Conservation (phyloP, 2,113 vertebrate species). For the Ictalurus furcatus region DNA sequence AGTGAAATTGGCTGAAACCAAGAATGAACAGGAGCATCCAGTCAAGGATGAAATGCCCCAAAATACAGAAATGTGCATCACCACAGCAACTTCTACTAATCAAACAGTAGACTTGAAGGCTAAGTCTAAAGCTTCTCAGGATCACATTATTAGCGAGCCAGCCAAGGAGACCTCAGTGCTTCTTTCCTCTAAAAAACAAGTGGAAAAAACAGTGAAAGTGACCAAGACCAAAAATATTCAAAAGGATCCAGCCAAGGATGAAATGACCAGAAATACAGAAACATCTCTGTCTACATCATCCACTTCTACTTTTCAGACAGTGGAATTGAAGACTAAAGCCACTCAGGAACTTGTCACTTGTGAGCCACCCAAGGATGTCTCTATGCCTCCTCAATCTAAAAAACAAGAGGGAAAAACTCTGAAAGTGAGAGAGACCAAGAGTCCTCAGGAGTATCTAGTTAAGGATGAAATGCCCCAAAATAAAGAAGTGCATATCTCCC, state of each 20-base stretch:
- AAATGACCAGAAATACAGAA: constrained; percentile 6
- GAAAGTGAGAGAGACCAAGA: background rate
- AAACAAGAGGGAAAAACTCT: background rate
- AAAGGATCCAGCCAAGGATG: constrained; percentile 21
- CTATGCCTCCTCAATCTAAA: constrained; percentile 1
- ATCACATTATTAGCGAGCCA: background rate
- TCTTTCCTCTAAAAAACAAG: constrained; percentile 13
- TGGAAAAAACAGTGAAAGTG: constrained; percentile 3
- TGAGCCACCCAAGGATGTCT: background rate
- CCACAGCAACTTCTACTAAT: background rate
- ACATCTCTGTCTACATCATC: background rate
- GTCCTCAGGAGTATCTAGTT: constrained; percentile 2
- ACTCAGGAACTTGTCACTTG: constrained; percentile 29
- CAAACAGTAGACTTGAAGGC: background rate
- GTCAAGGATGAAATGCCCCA: constrained; percentile 31
- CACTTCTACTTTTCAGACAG: background rate
- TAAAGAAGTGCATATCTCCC: background rate
- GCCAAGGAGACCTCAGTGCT: background rate
- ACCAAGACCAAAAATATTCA: background rate
- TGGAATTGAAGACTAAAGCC: constrained; percentile 16
- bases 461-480: constrained; percentile 28
- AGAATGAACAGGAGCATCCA: background rate
- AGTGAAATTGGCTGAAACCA: background rate
- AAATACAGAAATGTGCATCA: background rate
- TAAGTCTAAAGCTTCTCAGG: constrained; percentile 4